Conservation (phyloP, 2,797 vertebrate genomes). For the Hippoglossus hippoglossus region DNA sequence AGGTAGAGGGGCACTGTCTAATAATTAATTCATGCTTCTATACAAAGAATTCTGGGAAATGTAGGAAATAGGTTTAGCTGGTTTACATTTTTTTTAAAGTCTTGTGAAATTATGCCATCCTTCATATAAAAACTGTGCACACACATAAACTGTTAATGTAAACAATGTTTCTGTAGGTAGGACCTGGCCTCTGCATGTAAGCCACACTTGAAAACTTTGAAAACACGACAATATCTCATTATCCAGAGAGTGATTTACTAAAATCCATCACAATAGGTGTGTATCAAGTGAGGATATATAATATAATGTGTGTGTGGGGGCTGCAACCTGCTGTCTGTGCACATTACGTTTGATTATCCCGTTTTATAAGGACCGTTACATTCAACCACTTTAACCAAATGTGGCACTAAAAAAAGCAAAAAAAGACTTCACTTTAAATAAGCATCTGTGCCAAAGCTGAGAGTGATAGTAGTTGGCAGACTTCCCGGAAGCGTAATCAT, state of each 20-base stretch:
- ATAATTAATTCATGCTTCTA: neutral
- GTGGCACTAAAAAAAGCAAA: constrained; percentile 31
- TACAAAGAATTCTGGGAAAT: no score
- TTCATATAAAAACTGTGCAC: neutral
- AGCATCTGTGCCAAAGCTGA: constrained; percentile 60
- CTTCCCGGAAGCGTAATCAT: constrained; percentile 66
- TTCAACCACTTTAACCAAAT: constrained; percentile 35
- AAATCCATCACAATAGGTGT: no score
- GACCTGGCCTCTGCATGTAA: neutral
- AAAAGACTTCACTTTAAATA: constrained; percentile 55
- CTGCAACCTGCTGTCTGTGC: constrained; percentile 15
- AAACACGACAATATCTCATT: constrained; percentile 24
- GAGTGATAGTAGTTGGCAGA: constrained; percentile 64
- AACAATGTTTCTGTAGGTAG: constrained; percentile 13
- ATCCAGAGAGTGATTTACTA: neutral
- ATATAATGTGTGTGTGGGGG: neutral
- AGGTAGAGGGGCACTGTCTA: no score
- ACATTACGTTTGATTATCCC: constrained; percentile 37
- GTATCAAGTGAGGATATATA: no score
- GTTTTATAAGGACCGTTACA: constrained; percentile 44
- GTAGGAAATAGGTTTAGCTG: neutral
- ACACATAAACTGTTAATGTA: no score
- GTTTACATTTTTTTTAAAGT: no score
- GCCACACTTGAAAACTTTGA: neutral
- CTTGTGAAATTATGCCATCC: neutral